These are phyloP conservation scores for Eupithecia tripunctaria DNA, from an alignment of 2,888 invertebrate species.

Conservation along the genomic window DNA sequence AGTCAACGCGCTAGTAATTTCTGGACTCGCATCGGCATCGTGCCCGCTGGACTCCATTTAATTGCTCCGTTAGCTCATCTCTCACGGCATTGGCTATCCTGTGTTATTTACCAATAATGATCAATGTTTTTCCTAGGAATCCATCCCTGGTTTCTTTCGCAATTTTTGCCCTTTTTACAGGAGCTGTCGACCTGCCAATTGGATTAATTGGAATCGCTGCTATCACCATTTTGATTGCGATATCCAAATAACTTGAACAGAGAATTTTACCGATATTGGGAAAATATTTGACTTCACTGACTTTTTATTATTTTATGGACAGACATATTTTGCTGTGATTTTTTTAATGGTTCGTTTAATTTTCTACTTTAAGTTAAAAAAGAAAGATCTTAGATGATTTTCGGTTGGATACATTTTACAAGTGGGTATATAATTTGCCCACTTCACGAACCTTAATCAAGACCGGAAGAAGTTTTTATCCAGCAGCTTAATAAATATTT, in stretches of 20 bases:
- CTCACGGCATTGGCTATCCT: background rate
- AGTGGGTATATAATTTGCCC: background rate
- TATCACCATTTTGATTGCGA: slow-evolving; percentile 32
- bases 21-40: background rate
- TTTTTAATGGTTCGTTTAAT: too few species aligned
- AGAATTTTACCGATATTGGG: slow-evolving; percentile 1
- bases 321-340: too few species aligned
- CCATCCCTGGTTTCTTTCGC: slow-evolving; percentile 16
- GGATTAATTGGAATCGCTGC: slow-evolving; percentile 33
- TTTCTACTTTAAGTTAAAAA: too few species aligned
- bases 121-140: background rate
- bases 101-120: background rate
- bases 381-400: too few species aligned
- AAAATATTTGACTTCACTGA: slow-evolving; percentile 1
- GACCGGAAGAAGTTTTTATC: slow-evolving; percentile 3
- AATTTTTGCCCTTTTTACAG: slow-evolving; percentile 18
- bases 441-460: slow-evolving; percentile 1
- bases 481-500: slow-evolving; percentile 26
- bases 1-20: background rate
- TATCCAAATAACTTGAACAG: slow-evolving; percentile 21
- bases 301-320: background rate
- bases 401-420: background rate
- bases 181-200: slow-evolving; percentile 28
- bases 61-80: too few species aligned
- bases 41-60: background rate